A percentile compares a stretch with the other conserved stretches of the same genome.
These are phyloP conservation scores for Geotrypetes seraphini DNA, from an alignment of 2,797 vertebrate genomes.

Conservation along the genomic window DNA sequence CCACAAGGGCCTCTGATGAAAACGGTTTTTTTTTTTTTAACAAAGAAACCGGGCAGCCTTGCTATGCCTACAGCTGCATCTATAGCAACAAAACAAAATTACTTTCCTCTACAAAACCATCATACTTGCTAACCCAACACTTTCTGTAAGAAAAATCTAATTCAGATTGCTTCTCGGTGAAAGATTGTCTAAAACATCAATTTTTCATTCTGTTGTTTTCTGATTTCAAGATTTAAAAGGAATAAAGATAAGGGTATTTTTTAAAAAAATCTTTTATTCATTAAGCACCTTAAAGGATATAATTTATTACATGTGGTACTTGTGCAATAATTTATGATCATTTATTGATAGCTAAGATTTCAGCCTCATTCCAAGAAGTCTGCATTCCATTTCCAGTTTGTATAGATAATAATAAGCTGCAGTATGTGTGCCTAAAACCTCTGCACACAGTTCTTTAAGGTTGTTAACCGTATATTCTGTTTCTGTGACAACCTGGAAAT, in stretches of 20 bases:
- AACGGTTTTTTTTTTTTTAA: too few relatives aligned
- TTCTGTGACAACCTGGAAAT: conserved; percentile 10
- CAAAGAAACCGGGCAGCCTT: too few relatives aligned
- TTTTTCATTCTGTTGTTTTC: neutral
- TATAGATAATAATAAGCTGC: conserved; percentile 18
- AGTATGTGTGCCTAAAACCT: conserved; percentile 2
- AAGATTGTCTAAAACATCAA: too few relatives aligned
- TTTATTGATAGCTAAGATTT: conserved; percentile 4
- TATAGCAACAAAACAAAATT: too few relatives aligned
- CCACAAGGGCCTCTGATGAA: too few relatives aligned
- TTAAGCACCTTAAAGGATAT: neutral
- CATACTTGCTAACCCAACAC: neutral
- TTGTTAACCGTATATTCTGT: conserved; percentile 11
- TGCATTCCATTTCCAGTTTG: conserved; percentile 5
- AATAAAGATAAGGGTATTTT: neutral
- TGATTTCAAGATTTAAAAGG: neutral
- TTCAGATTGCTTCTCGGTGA: neutral
- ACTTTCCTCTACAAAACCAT: too few relatives aligned
- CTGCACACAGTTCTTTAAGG: conserved; percentile 4
- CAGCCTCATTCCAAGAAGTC: conserved; percentile 1
- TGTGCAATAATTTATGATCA: conserved; percentile 6
- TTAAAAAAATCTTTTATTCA: neutral
- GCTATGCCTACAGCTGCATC: too few relatives aligned
- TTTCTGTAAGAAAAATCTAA: neutral
- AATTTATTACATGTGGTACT: too few relatives aligned